Base-by-base conservation (phyloP, 2,113 vertebrate genomes). In the Equus przewalskii region DNA sequence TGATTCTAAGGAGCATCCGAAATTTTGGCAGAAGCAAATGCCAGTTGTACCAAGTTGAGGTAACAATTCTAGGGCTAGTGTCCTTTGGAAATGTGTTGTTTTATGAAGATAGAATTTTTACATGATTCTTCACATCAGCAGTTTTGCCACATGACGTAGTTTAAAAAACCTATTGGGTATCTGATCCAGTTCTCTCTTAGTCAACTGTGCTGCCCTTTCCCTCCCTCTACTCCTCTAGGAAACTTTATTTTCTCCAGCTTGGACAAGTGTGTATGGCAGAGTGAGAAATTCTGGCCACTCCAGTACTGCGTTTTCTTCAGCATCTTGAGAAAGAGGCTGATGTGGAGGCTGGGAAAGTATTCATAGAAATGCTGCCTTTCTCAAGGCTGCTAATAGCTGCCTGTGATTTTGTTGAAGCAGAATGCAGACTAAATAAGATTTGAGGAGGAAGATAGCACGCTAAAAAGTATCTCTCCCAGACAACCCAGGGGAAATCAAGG, bases 31-130 rank as follows among this genome's bases (percentile, higher is more conserved):
- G 65, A 86, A 86, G 92, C 67, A 70, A 83, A 75, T 92, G 60
- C 51, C 75, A 58, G 16, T 30, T 75, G 28, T 54, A 36, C 82
- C 92, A 56, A 67, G 92, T 83, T 51, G 90, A 93, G n/a, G 41
- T 24, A 62, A 83, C 95, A 58, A 21, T 81, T 92, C 75, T 75
- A 5, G 46, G 83, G 94, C 8, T 58, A 49, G 21, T 49, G 54
- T 70, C 65, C 87, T 88, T 96, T 76, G 87, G 65, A 83, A 51
- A 82, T 96, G 41, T 96, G 28, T 82, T 86, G 15, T 97, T 98
- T 97, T 91, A 92, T 88, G 89, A 96, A 95, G 93, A 78, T 18
- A 8, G 21, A 46, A 24, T 26, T 95, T 97, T 72, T 62, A 49
- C 58, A 30, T n/a, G 62, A 56, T 58, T 88, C 83, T 67, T 49